These are phyloP conservation scores for Tetropium fuscum DNA, from an alignment of 2,888 invertebrate genomes.

Conservation along the genomic window DNA sequence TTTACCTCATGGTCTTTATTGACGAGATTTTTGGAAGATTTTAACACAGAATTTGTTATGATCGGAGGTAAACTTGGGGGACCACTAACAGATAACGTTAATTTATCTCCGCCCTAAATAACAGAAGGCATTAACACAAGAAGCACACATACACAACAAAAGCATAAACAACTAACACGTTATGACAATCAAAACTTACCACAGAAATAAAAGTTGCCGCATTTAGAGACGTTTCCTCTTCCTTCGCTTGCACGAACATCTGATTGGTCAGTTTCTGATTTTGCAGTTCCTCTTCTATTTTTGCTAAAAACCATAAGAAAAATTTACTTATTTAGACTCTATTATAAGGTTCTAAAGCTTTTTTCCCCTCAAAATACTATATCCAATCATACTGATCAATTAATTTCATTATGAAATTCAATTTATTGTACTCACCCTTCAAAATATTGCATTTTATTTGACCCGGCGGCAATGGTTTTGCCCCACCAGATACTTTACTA, in stretches of 20 bases:
- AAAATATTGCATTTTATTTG: conserved; percentile 95
- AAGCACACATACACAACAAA: conserved; percentile 26
- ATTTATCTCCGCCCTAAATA: conserved; percentile 76
- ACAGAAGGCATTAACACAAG: conserved; percentile 28
- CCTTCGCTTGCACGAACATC: conserved; percentile 68
- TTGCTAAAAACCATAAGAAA: conserved; percentile 66
- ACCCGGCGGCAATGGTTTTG: conserved; percentile 85
- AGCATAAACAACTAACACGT: background rate
- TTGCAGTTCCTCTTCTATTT: conserved; percentile 73
- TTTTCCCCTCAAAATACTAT: no score
- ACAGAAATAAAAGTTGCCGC: conserved; percentile 82
- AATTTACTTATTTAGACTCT: no score
- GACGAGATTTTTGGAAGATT: conserved; percentile 50
- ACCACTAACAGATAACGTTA: conserved; percentile 75
- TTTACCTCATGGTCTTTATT: conserved; percentile 58
- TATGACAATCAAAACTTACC: conserved; percentile 68
- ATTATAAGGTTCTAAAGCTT: no score
- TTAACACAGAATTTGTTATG: conserved; percentile 41
- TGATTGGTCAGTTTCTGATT: conserved; percentile 70
- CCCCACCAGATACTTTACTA: conserved; percentile 54
- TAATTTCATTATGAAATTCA: background rate
- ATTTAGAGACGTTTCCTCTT: conserved; percentile 67
- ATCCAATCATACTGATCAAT: no score
- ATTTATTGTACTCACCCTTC: conserved; percentile 74
- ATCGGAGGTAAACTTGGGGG: conserved; percentile 54